Evolutionary conservation across 1,140 invertebrate genomes (phyloP).

Genomic region (Orchestia grillus): DNA sequence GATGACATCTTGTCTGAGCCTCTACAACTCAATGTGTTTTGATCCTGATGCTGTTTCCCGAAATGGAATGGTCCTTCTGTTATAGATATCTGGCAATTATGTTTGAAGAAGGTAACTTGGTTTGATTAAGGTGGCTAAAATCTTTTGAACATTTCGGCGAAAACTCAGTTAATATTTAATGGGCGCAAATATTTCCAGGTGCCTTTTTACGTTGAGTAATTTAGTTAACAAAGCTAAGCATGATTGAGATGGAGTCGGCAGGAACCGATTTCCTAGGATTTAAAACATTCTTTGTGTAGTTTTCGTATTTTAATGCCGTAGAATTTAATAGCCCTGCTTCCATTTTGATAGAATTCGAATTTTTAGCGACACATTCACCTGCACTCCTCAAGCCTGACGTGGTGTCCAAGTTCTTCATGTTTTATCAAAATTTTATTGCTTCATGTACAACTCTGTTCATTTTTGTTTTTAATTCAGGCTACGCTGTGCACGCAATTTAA

Average conservation of each 20-base stretch:
- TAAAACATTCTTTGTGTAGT: neutral
- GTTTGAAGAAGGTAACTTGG: too few species aligned
- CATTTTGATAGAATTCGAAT: neutral
- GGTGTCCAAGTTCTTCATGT: neutral
- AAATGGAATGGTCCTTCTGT: too few species aligned
- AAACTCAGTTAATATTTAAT: too few species aligned
- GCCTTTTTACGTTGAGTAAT: neutral
- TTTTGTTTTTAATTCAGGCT: neutral
- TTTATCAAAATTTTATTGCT: neutral
- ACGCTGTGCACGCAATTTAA: too few species aligned
- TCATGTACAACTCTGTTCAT: neutral
- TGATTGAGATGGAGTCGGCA: neutral
- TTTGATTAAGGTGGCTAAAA: too few species aligned
- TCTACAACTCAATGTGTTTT: too few species aligned
- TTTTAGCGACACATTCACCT: neutral
- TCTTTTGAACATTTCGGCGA: too few species aligned
- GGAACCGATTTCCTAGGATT: neutral
- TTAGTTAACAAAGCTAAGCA: neutral
- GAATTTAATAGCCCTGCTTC: neutral
- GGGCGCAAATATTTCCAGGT: too few species aligned
- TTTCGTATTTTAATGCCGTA: neutral
- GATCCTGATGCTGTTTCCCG: too few species aligned
- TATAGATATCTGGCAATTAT: too few species aligned
- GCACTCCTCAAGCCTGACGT: neutral
- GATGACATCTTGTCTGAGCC: too few species aligned